Evolutionary conservation across 2,888 invertebrate species (phyloP).

Genomic region (Euzetes globulus): DNA sequence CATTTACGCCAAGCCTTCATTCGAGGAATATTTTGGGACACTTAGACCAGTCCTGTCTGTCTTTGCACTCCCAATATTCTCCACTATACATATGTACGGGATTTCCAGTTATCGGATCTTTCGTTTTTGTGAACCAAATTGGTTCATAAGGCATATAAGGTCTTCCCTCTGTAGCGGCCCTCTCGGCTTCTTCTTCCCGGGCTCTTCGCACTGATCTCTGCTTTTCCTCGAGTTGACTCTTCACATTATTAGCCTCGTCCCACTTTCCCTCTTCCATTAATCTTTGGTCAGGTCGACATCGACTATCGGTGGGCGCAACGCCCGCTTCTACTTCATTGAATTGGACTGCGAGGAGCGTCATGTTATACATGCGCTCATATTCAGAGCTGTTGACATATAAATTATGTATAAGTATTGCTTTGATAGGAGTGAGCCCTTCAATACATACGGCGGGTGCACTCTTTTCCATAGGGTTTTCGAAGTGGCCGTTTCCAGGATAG

Average conservation of each 20-base stretch:
- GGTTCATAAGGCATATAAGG: slow-evolving; percentile 70
- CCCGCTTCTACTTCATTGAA: slow-evolving; percentile 87
- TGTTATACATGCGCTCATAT: slow-evolving; percentile 74
- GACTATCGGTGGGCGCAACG: slow-evolving; percentile 89
- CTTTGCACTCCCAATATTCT: slow-evolving; percentile 89
- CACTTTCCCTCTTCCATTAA: slow-evolving; percentile 91
- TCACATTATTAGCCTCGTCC: slow-evolving; percentile 74
- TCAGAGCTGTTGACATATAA: slow-evolving; percentile 19
- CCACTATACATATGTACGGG: slow-evolving; percentile 75
- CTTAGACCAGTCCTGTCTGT: slow-evolving; percentile 71
- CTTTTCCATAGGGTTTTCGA: slow-evolving; percentile 80
- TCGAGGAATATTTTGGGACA: slow-evolving; percentile 70
- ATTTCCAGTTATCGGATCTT: slow-evolving; percentile 58
- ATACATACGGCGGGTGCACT: slow-evolving; percentile 59
- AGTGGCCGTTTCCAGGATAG: slow-evolving; percentile 85
- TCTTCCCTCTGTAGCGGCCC: slow-evolving; percentile 51
- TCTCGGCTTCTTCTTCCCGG: slow-evolving; percentile 71
- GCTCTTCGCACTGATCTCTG: slow-evolving; percentile 71
- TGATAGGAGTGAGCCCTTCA: neutral
- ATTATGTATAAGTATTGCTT: neutral
- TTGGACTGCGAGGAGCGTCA: slow-evolving; percentile 89
- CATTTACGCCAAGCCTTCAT: neutral
- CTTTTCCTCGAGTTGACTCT: slow-evolving; percentile 81
- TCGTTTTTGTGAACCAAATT: slow-evolving; percentile 78
- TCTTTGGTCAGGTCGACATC: slow-evolving; percentile 88